Evolutionary conservation across 2,888 invertebrate species (phyloP).

Genomic region (Acleris cristana): DNA sequence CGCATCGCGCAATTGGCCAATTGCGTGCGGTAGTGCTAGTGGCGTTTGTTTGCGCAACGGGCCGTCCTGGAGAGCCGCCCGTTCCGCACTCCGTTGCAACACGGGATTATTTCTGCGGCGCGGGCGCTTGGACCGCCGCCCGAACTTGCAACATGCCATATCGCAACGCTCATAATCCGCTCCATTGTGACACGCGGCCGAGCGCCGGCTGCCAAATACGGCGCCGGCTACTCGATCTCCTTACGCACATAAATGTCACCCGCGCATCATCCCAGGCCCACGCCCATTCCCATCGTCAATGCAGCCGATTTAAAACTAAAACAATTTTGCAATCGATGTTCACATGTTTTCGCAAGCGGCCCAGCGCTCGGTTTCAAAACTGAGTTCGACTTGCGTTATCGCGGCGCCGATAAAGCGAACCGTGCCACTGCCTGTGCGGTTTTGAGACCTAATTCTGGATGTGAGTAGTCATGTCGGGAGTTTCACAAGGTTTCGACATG

Average conservation of each 20-base stretch:
- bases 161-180: constrained; percentile 82
- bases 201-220: constrained; percentile 74
- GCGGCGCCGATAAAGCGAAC: constrained; percentile 78
- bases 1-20: constrained; percentile 67
- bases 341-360: constrained; percentile 84
- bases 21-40: constrained; percentile 62
- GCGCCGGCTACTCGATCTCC: constrained; percentile 69
- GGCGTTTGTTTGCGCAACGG: constrained; percentile 69
- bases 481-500: constrained; percentile 39
- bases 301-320: constrained; percentile 80
- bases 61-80: constrained; percentile 74
- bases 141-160: constrained; percentile 82
- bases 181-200: constrained; percentile 76
- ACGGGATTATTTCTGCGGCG: constrained; percentile 81
- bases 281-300: constrained; percentile 56
- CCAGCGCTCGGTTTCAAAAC: constrained; percentile 81
- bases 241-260: constrained; percentile 61
- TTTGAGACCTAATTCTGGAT: constrained; percentile 76
- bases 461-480: constrained; percentile 37
- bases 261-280: constrained; percentile 46
- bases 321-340: constrained; percentile 83
- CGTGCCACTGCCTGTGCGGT: constrained; percentile 71
- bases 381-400: constrained; percentile 81
- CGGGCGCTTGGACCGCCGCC: constrained; percentile 78
- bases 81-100: constrained; percentile 82